Base-by-base conservation (phyloP, 2,113 vertebrate species). In the Delphinus delphis region DNA sequence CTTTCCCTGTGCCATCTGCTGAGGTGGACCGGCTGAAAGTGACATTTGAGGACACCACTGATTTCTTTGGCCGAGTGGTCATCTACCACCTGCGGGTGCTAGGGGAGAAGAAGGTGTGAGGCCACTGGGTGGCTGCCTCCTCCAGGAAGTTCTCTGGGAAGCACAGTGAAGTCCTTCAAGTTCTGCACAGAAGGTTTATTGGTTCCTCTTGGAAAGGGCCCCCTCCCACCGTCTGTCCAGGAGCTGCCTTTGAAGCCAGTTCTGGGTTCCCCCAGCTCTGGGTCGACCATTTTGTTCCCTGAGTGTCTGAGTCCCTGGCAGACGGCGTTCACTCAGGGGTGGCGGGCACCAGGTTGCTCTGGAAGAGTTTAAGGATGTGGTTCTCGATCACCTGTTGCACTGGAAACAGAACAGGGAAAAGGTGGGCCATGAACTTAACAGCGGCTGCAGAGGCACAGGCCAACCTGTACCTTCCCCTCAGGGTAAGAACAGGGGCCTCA, bases 41-140 rank as follows among this genome's bases (percentile, higher is more conserved):
- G 98, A 99, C 99, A 1, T 99, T 99, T 97, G 99, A 99, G 96
- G 99, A 99, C 96, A 98, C 99, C 98, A 98, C 99, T 0, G 99
- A 99, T 98, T 99, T 99, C 98, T 99, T 99, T 53, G 99, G 99
- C 44, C 99, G 99, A 77, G 98, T 99, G 23, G 98, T 99, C 97
- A 97, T 99, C 98, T 99, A 99, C 94, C 99, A 99, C 96, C 98
- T 99, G 38, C 98, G 99, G 3, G 97, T 99, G 98, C 98, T 99
- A 38, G 99, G 99, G 95, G 98, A 99, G 96, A 98, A 95, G 95
- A 98, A 95, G 95, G 90, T 95, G 18, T 99, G 97, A 93, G 25
- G 97, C 84, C 38, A 62, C 92, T 92, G 20, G 18, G 33, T 11
- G 1, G 58, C 31, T 18, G 1, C 79, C 38, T 38, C 85, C 67